These are phyloP conservation scores for Porites lobata DNA, from an alignment of 92 coral and sea anemone species.

Conservation along the genomic window DNA sequence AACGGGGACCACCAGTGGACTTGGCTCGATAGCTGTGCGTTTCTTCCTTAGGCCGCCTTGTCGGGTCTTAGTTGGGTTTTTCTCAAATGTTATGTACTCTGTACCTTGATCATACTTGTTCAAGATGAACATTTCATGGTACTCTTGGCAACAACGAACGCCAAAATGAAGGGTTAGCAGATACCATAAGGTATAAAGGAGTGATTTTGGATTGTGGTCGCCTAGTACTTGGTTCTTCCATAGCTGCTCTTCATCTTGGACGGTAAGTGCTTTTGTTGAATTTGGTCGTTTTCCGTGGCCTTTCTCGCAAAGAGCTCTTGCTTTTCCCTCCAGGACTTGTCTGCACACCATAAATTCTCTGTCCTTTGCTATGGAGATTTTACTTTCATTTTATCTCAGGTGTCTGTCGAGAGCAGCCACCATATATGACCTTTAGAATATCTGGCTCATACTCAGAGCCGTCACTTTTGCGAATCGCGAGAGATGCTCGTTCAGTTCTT, in stretches of 20 bases:
- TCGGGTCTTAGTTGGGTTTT: slow-evolving; percentile 12
- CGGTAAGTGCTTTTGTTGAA: too few species aligned
- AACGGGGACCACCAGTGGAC: slow-evolving; percentile 1
- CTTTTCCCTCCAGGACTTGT: too few species aligned
- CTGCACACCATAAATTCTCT: too few species aligned
- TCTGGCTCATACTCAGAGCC: too few species aligned
- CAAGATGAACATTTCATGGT: slow-evolving; percentile 34
- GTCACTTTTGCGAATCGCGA: too few species aligned
- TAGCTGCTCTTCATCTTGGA: neutral
- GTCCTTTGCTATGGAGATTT: too few species aligned
- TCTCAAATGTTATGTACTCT: slow-evolving; percentile 31
- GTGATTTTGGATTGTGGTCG: slow-evolving; percentile 19
- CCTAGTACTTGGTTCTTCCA: slow-evolving; percentile 47
- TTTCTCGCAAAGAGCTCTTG: too few species aligned
- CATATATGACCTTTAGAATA: too few species aligned
- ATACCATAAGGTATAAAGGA: slow-evolving; percentile 45
- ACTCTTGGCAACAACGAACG: slow-evolving; percentile 45
- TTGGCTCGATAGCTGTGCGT: neutral
- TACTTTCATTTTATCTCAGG: too few species aligned
- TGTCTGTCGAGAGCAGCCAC: too few species aligned
- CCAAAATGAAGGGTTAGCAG: slow-evolving; percentile 49
- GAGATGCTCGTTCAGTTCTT: too few species aligned
- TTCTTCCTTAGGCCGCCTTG: slow-evolving; percentile 1
- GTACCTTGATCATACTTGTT: slow-evolving; percentile 42
- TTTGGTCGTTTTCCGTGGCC: too few species aligned